Percentiles rank a stretch among this genome's conserved stretches.
phyloP scores from a whole-genome alignment of 2,113 vertebrate genomes.

The Dromas ardeola region DNA sequence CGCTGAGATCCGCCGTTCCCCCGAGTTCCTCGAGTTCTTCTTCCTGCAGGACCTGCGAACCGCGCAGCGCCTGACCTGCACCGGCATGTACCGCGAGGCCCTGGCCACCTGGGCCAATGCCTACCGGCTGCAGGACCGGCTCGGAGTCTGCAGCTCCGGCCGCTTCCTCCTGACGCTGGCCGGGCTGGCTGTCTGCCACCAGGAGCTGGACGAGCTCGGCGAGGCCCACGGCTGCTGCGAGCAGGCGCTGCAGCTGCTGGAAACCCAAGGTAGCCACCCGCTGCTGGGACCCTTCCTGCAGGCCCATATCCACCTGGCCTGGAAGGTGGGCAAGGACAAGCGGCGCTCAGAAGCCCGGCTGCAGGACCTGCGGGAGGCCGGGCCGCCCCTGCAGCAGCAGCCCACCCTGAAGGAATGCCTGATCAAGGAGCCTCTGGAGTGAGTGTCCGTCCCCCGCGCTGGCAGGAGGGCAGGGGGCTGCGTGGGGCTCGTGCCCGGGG shows the following conservation, averaged over 20 bases:
- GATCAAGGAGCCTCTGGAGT: conserved; percentile 83
- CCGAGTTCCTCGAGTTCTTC: conserved; percentile 88
- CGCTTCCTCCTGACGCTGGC: conserved; percentile 87
- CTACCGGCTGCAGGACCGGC: conserved; percentile 85
- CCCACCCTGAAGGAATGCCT: conserved; percentile 87
- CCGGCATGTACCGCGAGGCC: conserved; percentile 85
- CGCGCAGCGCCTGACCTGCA: conserved; percentile 85
- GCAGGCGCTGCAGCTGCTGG: conserved; percentile 80
- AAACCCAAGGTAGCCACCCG: conserved; percentile 75
- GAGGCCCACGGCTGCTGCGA: conserved; percentile 88
- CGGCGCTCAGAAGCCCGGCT: conserved; percentile 84
- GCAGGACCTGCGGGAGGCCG: conserved; percentile 79
- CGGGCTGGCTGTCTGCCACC: conserved; percentile 86
- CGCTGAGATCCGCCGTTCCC: conserved; percentile 75
- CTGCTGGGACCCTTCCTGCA: conserved; percentile 86
- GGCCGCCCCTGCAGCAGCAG: conserved; percentile 74
- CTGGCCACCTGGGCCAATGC: conserved; percentile 85
- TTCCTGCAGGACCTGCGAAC: conserved; percentile 84
- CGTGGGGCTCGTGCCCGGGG: fast-evolving
- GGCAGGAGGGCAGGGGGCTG: background rate
- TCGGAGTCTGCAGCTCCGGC: conserved; percentile 71
- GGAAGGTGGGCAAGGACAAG: conserved; percentile 91
- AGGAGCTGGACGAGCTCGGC: conserved; percentile 84
- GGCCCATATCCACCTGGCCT: conserved; percentile 85
- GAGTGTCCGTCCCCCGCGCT: background rate